Evolutionary conservation across 1,140 invertebrate species (phyloP), one percentile per base, ranked within the genome.

Genomic region (Meloidogyne chitwoodi): DNA sequence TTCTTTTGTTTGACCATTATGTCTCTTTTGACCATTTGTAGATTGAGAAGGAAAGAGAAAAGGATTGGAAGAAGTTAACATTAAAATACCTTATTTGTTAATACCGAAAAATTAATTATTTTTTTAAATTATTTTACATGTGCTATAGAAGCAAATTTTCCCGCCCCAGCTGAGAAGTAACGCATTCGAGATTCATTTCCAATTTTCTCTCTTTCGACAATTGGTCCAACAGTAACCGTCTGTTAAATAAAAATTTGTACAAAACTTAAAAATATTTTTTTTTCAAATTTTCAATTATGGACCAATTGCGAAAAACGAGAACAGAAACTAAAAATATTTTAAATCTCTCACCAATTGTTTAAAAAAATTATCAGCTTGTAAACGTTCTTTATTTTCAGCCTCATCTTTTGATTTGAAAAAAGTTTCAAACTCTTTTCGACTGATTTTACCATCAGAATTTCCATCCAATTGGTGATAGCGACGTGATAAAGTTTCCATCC

Each of bases 351-450:
- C 82, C 62, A 83, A 70, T 76, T 83, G 83, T 38, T 83, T 83
- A 48, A 83, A 85, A 61, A 83, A 83, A n/a, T 71, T 63, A 61
- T 83, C 77, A 41, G 61, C 38, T 29, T 81, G 79, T n/a, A 83
- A 31, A 44, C 71, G 71, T 10, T 70, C 26, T 24, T 85, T 75
- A 29, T 81, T 75, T 24, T 68, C 73, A 10, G 82, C 81, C 41
- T 74, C 80, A 41, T 81, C 82, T 27, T 61, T 79, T 34, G 80
- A 31, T 16, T 72, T 68, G 67, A 77, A 83, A 41, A 73, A 83
- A 26, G 34, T 65, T 48, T 85, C 84, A 68, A 85, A 83, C 65
- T 83, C 82, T 29, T 82, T 73, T 2, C 84, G 81, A 10, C 82
- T 81, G 3, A 83, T 81, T 34, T 68, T 44, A n/a, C 82, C 82